Percentiles rank a stretch among this genome's conserved stretches.
Conservation (phyloP, 2,113 vertebrate genomes). For the Campylomormyrus tamandua region DNA sequence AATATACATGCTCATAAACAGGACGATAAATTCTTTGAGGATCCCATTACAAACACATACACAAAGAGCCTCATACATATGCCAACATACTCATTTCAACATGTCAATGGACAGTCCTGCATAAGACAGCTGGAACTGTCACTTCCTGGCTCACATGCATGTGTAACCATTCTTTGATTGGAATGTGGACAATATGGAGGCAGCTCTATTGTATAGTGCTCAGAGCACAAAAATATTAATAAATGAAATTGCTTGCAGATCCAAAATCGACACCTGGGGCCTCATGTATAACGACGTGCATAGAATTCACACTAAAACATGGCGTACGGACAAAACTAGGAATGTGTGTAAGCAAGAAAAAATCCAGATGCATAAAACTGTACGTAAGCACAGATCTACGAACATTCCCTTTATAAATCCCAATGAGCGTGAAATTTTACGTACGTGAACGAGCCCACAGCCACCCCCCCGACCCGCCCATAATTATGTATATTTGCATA, state of each 20-base stretch:
- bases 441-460: no score
- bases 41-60: neutral
- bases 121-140: neutral
- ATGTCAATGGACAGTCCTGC: neutral
- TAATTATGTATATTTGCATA: no score
- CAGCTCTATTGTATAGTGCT: neutral
- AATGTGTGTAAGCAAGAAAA: no score
- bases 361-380: no score
- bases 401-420: no score
- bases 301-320: no score
- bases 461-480: no score
- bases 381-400: no score
- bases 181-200: neutral
- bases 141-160: neutral
- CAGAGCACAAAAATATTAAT: neutral
- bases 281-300: no score
- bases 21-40: neutral
- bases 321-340: no score
- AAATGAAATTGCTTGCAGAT: neutral
- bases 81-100: neutral
- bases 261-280: neutral
- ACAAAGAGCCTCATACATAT: neutral
- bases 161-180: neutral
- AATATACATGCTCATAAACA: neutral
- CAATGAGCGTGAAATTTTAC: no score